These are phyloP conservation scores for Seriola quinqueradiata DNA, from an alignment of 2,113 vertebrate genomes.

Conservation along the genomic window DNA sequence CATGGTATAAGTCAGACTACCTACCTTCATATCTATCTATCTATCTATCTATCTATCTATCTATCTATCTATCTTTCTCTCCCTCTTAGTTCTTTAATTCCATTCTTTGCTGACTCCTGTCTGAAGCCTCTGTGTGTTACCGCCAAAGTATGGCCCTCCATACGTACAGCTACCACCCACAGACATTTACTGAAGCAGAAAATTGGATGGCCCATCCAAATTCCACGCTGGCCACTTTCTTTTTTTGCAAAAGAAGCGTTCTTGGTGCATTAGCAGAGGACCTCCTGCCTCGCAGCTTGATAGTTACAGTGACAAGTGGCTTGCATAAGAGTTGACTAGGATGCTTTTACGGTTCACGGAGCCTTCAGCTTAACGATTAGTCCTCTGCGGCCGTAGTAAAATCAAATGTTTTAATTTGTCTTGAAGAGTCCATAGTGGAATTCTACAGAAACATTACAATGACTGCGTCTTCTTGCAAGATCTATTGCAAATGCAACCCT, in stretches of 20 bases:
- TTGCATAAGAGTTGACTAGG: slow-evolving; percentile 32
- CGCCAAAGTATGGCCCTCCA: slow-evolving; percentile 14
- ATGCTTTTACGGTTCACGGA: slow-evolving; percentile 50
- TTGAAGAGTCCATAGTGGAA: slow-evolving; percentile 36
- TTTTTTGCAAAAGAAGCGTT: slow-evolving; percentile 23
- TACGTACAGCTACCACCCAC: slow-evolving; percentile 29
- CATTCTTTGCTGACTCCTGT: slow-evolving; percentile 1
- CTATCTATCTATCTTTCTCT: slow-evolving; percentile 23
- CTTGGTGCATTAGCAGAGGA: slow-evolving; percentile 31
- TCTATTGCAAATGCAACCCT: slow-evolving; percentile 62
- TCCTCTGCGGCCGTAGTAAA: slow-evolving; percentile 27
- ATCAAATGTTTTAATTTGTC: slow-evolving; percentile 58
- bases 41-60: slow-evolving; percentile 28
- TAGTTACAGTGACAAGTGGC: slow-evolving; percentile 54
- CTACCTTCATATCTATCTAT: slow-evolving; percentile 37
- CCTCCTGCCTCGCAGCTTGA: slow-evolving; percentile 7
- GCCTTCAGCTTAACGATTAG: slow-evolving; percentile 34
- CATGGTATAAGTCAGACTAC: not conserved
- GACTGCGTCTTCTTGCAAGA: slow-evolving; percentile 44
- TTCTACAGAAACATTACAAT: slow-evolving; percentile 24
- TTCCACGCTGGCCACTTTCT: slow-evolving; percentile 36
- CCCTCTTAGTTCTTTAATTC: not conserved
- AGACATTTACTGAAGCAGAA: slow-evolving; percentile 62
- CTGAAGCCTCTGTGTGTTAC: slow-evolving; percentile 29
- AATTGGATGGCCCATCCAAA: slow-evolving; percentile 59